Percentiles rank a stretch among this genome's conserved stretches.
These are phyloP conservation scores for Capra hircus DNA, from an alignment of 2,113 vertebrate species.

Conservation along the genomic window DNA sequence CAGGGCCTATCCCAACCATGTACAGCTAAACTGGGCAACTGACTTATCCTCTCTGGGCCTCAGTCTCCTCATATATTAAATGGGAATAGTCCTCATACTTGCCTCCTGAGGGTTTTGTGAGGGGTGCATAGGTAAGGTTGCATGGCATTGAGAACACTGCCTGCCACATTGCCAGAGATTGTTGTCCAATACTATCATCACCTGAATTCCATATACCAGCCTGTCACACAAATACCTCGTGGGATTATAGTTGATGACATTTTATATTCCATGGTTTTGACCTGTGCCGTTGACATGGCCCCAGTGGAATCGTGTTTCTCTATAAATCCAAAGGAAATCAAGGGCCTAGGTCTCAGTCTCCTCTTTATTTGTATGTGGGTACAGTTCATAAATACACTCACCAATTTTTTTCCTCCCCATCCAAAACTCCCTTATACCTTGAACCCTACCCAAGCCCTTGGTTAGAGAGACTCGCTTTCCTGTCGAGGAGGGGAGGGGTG, in stretches of 20 bases:
- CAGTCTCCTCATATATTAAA: neutral
- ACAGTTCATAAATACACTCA: conserved; percentile 67
- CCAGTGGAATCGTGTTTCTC: neutral
- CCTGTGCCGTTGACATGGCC: neutral
- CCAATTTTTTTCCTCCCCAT: neutral
- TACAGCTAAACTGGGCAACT: neutral
- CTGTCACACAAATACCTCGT: neutral
- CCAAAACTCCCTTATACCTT: neutral
- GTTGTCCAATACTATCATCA: neutral
- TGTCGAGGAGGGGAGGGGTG: neutral
- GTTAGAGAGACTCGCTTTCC: neutral
- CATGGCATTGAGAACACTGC: neutral
- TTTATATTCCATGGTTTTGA: neutral
- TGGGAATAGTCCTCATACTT: neutral
- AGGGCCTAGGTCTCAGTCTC: neutral
- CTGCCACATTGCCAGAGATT: rapidly evolving
- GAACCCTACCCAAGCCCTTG: neutral
- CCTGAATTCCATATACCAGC: neutral
- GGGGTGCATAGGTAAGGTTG: neutral
- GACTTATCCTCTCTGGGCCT: neutral
- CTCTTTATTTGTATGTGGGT: conserved; percentile 67
- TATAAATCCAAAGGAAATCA: neutral
- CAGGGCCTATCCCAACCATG: neutral
- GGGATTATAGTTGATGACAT: neutral
- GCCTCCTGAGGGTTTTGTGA: neutral